These are phyloP conservation scores for Gila orcuttii DNA, from an alignment of 2,113 vertebrate genomes.

Conservation along the genomic window DNA sequence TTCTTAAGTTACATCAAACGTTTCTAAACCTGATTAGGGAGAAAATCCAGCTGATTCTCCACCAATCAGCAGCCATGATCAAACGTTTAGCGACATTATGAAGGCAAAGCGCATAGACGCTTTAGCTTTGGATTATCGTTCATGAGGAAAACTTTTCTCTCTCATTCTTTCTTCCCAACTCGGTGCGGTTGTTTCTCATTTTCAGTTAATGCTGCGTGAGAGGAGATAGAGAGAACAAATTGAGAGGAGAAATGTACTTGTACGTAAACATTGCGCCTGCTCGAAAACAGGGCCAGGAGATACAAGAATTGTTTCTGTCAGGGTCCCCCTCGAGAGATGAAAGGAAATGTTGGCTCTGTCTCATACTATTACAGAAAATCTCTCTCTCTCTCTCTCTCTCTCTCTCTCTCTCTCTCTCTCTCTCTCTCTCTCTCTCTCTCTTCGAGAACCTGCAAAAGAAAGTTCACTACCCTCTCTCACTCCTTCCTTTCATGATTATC, in stretches of 20 bases:
- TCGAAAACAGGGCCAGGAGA: conserved; percentile 44
- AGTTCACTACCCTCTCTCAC: conserved; percentile 22
- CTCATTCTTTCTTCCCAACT: conserved; percentile 13
- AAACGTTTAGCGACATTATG: conserved; percentile 18
- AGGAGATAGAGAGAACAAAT: conserved; percentile 48
- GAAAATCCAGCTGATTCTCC: neutral
- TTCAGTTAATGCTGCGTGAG: conserved; percentile 22
- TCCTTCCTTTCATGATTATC: conserved; percentile 25
- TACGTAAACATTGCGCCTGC: conserved; percentile 45
- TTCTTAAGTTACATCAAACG: conserved; percentile 2
- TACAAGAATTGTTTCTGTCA: conserved; percentile 77
- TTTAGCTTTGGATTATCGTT: conserved; percentile 36
- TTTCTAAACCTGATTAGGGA: conserved; percentile 21
- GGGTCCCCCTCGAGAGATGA: conserved; percentile 74
- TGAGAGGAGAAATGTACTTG: conserved; percentile 38
- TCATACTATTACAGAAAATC: conserved; percentile 68
- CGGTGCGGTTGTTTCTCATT: neutral
- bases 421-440: neutral
- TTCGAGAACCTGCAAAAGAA: conserved; percentile 10
- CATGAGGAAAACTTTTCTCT: conserved; percentile 14
- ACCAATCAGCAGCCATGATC: conserved; percentile 13
- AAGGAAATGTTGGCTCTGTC: conserved; percentile 77
- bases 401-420: neutral
- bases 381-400: conserved; percentile 15
- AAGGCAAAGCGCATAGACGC: neutral